Evolutionary conservation across 2,113 vertebrate genomes (phyloP).

Genomic region (Neogale vison): DNA sequence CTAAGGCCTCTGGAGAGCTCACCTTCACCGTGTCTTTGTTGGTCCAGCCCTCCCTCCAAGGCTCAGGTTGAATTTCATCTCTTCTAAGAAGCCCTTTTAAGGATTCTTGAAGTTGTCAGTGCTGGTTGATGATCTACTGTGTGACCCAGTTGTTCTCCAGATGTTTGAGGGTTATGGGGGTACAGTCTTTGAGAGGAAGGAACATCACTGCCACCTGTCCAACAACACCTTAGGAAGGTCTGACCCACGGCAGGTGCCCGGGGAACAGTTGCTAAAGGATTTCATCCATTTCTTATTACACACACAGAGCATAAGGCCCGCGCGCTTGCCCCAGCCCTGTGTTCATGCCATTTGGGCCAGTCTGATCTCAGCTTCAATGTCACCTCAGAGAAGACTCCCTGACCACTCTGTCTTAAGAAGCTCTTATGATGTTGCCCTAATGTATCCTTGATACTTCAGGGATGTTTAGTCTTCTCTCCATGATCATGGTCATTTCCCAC

Average conservation of each 20-base stretch:
- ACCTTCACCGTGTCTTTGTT: background rate
- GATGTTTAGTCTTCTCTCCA: background rate
- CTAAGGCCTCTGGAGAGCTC: background rate
- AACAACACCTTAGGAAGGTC: background rate
- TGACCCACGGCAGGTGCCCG: background rate
- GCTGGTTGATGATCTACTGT: no score
- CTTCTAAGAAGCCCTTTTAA: background rate
- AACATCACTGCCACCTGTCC: background rate
- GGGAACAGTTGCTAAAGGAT: background rate
- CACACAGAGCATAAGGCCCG: background rate
- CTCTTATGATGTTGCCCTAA: accelerated
- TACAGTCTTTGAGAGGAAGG: background rate
- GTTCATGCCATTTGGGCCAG: background rate
- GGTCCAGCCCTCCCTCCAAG: background rate
- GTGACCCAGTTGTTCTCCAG: background rate
- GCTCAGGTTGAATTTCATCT: background rate
- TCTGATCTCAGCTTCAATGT: background rate
- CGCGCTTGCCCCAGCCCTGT: background rate
- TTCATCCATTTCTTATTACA: background rate
- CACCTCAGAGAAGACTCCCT: background rate
- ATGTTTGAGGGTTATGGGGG: background rate
- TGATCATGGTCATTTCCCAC: background rate
- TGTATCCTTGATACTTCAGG: background rate
- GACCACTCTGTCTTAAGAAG: background rate
- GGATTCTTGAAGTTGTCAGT: background rate